These are phyloP conservation scores for Beris morrisii DNA, from an alignment of 2,888 invertebrate genomes.

Conservation along the genomic window DNA sequence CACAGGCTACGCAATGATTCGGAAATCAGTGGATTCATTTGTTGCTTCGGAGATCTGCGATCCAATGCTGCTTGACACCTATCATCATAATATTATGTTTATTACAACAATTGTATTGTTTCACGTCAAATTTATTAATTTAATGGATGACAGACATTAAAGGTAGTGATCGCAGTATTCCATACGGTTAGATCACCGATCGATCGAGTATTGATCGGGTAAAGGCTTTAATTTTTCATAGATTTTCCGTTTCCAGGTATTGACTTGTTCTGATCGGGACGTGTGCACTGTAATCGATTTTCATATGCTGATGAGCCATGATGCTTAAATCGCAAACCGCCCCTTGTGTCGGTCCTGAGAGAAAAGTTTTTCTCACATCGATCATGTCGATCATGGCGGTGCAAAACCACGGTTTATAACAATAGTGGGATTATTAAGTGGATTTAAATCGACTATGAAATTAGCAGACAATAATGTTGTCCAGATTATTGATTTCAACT, in stretches of 20 bases:
- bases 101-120: conserved; percentile 34
- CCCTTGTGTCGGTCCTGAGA: too few relatives aligned
- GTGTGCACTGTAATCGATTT: conserved; percentile 19
- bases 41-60: conserved; percentile 10
- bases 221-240: background rate
- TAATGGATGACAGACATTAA: conserved; percentile 36
- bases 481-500: too few relatives aligned
- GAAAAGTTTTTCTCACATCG: too few relatives aligned
- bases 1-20: conserved; percentile 22
- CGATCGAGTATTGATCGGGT: background rate
- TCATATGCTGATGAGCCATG: conserved; percentile 10
- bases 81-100: conserved; percentile 16
- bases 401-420: too few relatives aligned
- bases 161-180: conserved; percentile 7
- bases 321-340: background rate
- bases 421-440: conserved; percentile 34
- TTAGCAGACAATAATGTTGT: conserved; percentile 21
- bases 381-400: too few relatives aligned
- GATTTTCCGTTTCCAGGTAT: conserved; percentile 5
- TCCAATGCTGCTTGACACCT: conserved; percentile 5
- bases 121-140: conserved; percentile 37
- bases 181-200: background rate
- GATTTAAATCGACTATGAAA: conserved; percentile 40
- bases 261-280: conserved; percentile 17
- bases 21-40: conserved; percentile 18